Evolutionary conservation across 2,888 invertebrate genomes (phyloP).

Genomic region (Cantharis nigra): DNA sequence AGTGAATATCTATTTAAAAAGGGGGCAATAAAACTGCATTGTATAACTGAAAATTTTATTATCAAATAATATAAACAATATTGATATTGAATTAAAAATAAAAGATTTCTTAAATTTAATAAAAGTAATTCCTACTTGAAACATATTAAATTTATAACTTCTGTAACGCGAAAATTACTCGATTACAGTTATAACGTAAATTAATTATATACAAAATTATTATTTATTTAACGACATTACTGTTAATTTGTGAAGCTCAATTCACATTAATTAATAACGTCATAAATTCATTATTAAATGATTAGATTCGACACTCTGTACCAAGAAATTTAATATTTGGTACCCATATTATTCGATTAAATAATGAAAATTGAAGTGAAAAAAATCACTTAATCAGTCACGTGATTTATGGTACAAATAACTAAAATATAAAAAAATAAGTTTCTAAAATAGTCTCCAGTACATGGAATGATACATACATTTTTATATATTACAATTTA

Average conservation of each 20-base stretch:
- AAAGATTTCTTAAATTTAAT: slow-evolving; percentile 15
- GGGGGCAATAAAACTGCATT: neutral
- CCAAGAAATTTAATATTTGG: slow-evolving; percentile 9
- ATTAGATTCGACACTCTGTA: slow-evolving; percentile 31
- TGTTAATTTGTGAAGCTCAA: neutral
- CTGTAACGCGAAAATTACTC: slow-evolving; percentile 3
- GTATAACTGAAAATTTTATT: slow-evolving; percentile 15
- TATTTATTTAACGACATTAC: neutral
- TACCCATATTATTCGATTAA: slow-evolving; percentile 13
- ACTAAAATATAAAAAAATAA: neutral
- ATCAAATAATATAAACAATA: slow-evolving; percentile 28
- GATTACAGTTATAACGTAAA: slow-evolving; percentile 6
- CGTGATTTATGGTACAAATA: slow-evolving; percentile 1
- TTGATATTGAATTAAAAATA: slow-evolving; percentile 17
- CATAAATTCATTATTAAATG: slow-evolving; percentile 6
- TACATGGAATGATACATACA: neutral
- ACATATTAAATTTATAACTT: neutral
- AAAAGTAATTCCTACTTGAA: slow-evolving; percentile 10
- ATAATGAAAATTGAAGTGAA: slow-evolving; percentile 17
- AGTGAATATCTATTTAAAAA: neutral
- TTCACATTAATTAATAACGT: neutral
- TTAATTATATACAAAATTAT: neutral
- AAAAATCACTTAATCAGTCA: slow-evolving; percentile 18
- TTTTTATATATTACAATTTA: neutral
- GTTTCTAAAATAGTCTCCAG: neutral